A percentile compares a stretch with the other conserved stretches of the same genome.
phyloP scores from a whole-genome alignment of 2,797 vertebrate genomes.

The Myiotriccus ornatus region DNA sequence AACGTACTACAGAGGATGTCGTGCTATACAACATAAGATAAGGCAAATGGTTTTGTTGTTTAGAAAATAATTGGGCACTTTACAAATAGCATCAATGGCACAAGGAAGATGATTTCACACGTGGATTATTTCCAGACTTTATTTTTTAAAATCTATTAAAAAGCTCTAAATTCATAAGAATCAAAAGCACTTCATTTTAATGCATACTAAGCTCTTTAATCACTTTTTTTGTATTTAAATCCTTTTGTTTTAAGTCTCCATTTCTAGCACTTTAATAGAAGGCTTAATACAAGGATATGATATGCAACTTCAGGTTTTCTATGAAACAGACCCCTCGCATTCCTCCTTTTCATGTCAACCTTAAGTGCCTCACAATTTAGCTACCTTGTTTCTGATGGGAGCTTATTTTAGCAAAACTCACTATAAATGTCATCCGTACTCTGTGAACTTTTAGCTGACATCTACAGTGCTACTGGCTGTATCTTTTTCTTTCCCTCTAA shows the following conservation, averaged over 20 bases:
- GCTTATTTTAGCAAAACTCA: slow-evolving; percentile 57
- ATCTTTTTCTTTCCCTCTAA: neutral
- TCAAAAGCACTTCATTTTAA: slow-evolving; percentile 66
- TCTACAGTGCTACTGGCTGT: slow-evolving; percentile 27
- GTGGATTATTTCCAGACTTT: slow-evolving; percentile 54
- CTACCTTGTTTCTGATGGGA: slow-evolving; percentile 68
- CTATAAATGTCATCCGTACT: slow-evolving; percentile 15
- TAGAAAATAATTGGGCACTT: slow-evolving; percentile 69
- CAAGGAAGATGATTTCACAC: slow-evolving; percentile 53
- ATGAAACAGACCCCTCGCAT: slow-evolving; percentile 51
- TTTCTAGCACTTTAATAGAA: slow-evolving; percentile 73
- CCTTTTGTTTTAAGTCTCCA: slow-evolving; percentile 63
- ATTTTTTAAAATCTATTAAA: slow-evolving; percentile 21
- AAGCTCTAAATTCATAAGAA: slow-evolving; percentile 48
- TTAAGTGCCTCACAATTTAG: slow-evolving; percentile 78
- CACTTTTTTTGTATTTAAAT: slow-evolving; percentile 61
- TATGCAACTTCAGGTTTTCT: slow-evolving; percentile 70
- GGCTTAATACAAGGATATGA: slow-evolving; percentile 71
- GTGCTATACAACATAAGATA: slow-evolving; percentile 73
- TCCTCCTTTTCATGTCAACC: slow-evolving; percentile 68
- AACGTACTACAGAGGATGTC: slow-evolving; percentile 49
- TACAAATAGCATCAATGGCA: slow-evolving; percentile 59
- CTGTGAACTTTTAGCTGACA: slow-evolving; percentile 8
- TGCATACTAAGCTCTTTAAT: slow-evolving; percentile 58
- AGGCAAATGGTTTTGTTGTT: slow-evolving; percentile 74